phyloP scores from a whole-genome alignment of 2,797 vertebrate genomes.

The Urosaurus nigricauda region DNA sequence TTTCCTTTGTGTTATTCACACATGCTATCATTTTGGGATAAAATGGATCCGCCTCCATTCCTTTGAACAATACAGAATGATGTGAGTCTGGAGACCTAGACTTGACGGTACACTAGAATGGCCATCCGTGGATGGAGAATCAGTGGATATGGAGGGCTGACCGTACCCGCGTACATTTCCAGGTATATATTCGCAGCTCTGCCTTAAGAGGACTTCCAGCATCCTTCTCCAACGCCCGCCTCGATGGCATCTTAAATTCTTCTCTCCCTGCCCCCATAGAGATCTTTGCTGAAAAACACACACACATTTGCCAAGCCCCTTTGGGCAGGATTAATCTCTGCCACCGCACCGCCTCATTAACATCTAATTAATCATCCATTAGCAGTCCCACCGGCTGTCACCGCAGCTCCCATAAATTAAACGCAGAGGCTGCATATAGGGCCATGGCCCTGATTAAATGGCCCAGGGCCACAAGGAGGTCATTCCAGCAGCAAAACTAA shows the following conservation, averaged over 20 bases:
- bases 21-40: too few species aligned
- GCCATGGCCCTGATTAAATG: not conserved
- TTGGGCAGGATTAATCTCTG: constrained; percentile 24
- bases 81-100: too few species aligned
- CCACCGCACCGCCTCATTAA: constrained; percentile 26
- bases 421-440: not conserved
- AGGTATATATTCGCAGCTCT: not conserved
- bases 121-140: too few species aligned
- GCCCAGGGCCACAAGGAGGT: not conserved
- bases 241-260: not conserved
- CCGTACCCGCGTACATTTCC: too few species aligned
- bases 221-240: not conserved
- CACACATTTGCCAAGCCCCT: not conserved
- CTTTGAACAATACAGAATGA: too few species aligned
- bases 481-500: not conserved
- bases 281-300: not conserved
- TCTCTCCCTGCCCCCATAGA: too few species aligned
- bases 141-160: too few species aligned
- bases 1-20: too few species aligned
- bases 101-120: too few species aligned
- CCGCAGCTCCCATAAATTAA: constrained; percentile 5
- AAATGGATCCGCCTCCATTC: too few species aligned
- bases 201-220: not conserved
- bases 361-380: constrained; percentile 33
- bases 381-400: constrained; percentile 19